These are phyloP conservation scores for Meandrusa payeni DNA, from an alignment of 2,888 invertebrate species.

Conservation along the genomic window DNA sequence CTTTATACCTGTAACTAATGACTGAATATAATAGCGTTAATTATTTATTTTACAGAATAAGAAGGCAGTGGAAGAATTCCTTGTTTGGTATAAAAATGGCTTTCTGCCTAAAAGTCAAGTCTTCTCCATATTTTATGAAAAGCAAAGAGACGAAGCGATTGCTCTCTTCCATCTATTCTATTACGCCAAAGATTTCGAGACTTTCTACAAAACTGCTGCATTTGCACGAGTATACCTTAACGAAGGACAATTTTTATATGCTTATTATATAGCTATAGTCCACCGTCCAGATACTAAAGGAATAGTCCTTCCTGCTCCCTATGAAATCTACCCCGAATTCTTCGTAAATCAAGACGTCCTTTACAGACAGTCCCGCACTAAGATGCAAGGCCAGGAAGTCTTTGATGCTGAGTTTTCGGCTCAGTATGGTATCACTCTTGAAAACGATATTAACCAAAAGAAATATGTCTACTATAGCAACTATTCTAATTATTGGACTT, in stretches of 20 bases:
- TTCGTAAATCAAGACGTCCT: conserved; percentile 82
- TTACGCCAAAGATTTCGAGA: conserved; percentile 81
- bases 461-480: conserved; percentile 79
- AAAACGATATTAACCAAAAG: too few species aligned
- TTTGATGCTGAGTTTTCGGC: conserved; percentile 47
- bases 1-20: too few species aligned
- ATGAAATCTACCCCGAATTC: conserved; percentile 84
- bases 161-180: conserved; percentile 79
- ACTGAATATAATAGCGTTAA: too few species aligned
- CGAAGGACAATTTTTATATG: conserved; percentile 82
- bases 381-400: conserved; percentile 59
- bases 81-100: conserved; percentile 58
- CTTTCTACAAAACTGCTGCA: conserved; percentile 80
- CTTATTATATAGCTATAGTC: conserved; percentile 79
- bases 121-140: conserved; percentile 74
- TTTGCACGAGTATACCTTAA: conserved; percentile 81
- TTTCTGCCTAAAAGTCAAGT: conserved; percentile 69
- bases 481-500: conserved; percentile 75
- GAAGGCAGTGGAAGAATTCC: conserved; percentile 64
- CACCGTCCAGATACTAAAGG: conserved; percentile 81
- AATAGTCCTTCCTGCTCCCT: conserved; percentile 83
- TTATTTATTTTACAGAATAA: conserved; percentile 50
- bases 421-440: conserved; percentile 59
- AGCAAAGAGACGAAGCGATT: conserved; percentile 68
- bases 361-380: conserved; percentile 58